Base-by-base conservation (phyloP, 2,113 vertebrate species). In the Arizona elegans region DNA sequence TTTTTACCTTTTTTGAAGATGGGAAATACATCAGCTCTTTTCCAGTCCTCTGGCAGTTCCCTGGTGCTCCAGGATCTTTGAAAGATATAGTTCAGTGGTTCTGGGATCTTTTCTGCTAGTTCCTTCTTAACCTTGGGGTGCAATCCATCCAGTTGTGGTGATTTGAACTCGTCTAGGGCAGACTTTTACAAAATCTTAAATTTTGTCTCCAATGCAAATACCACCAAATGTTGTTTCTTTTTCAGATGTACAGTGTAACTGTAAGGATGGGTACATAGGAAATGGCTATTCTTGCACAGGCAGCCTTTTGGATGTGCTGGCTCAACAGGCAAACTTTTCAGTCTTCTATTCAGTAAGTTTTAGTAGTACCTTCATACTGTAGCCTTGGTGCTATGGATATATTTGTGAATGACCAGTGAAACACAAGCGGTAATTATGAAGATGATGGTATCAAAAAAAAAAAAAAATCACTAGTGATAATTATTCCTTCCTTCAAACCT, bases 241-340 rank as follows among this genome's bases (percentile, higher is more conserved):
- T 92, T 29, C 96, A 99, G 99, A 99, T 24, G 98, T 99, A 91
- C 96, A 95, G 0, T 99, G 99, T 96, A 87, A 5, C 0, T 99
- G 99, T 96, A 97, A 93, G 0, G 92, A 94, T 0, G 98, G 97
- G 19, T 99, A 98, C 1, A 94, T 99, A 75, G 99, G 99, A 9
- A 96, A 98, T 0, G 99, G 99, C 54, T 97, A 97, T 10, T 98
- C 98, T 90, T 99, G 99, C 96, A 98, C 98, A 0, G 98, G 99
- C 54, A 98, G 98, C 91, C 97, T 99, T 91, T 97, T 98, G 0
- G 98, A 97, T 0, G 98, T 99, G 5, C 96, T 99, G 0, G 98
- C 98, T 1, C 97, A 97, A 0, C 94, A 97, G 1, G 95, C 97
- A 38, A 98, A 98, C 97, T 98, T 99, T 97, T 99, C 98, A 81